Evolutionary conservation across 23 tunicate genomes (phyloP), one percentile per base, ranked within the genome.

Genomic region (Styela plicata): DNA sequence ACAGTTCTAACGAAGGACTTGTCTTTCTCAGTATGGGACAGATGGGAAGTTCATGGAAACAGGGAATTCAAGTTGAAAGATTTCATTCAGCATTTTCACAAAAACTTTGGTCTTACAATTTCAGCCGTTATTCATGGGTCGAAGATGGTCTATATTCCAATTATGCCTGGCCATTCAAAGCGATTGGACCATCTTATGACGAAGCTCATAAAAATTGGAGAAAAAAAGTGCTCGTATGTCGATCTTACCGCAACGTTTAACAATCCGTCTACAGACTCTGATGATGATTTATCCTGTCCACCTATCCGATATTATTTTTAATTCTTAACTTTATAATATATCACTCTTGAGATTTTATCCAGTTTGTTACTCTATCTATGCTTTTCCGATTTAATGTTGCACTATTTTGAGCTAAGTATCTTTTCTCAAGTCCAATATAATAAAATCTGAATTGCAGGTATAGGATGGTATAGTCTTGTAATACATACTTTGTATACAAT

Each of bases 131-230:
- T 76, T 26, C 81, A 76, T 1, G 81, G 81, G 7, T 26, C 32
- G 23, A 76, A 24, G 29, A 76, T 76, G 64, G 69, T 76, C 5
- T 76, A 76, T 36, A 52, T 76, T 20, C 53, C 81, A 44, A 32
- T 76, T 29, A 34, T 76, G 81, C 81, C 81, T 24, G 81, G 81
- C 18, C 81, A 76, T 76, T 37, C 32, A 1, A 76, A 76, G 23
- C 36, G 81, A 52, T 57, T 76, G 30, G 64, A 57, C 0, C 52
- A 76, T 21, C 81, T 23, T 24, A 76, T 76, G 62, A 28, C 64
- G 29, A 33, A 36, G 65, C 36, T 76, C 25, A 36, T 76, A 7
- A 76, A 76, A 44, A 76, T 37, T n/a, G 2, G 29, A 1, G n/a
- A 25, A 10, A 28, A 25, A 22, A 57, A 1, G 0, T 0, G 69